phyloP scores from a whole-genome alignment of 2,113 vertebrate species.

The Microcebus ravelobensis region DNA sequence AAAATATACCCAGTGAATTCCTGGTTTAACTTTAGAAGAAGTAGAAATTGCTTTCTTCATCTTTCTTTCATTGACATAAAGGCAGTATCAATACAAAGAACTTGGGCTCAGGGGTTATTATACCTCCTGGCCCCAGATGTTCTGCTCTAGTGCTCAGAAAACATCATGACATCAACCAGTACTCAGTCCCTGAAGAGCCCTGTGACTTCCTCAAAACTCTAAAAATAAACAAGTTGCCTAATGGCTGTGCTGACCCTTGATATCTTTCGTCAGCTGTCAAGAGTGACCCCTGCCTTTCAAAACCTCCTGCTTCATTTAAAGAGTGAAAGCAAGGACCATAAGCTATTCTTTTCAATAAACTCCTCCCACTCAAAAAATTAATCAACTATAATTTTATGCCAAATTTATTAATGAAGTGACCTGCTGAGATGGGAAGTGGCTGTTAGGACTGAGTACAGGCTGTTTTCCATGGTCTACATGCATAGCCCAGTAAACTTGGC shows the following conservation, averaged over 20 bases:
- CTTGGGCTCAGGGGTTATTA: not conserved
- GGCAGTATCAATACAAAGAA: not conserved
- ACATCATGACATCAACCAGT: not conserved
- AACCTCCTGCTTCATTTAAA: not conserved
- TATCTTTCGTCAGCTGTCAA: not conserved
- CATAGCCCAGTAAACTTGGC: not conserved
- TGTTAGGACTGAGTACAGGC: not conserved
- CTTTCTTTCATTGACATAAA: not conserved
- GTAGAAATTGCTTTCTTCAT: not conserved
- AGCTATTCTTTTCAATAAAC: slow-evolving; percentile 4
- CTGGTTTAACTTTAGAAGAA: not conserved
- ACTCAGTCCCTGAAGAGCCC: not conserved
- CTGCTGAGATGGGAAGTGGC: not conserved
- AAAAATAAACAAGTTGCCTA: not conserved
- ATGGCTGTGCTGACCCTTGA: not conserved
- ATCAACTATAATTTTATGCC: not conserved
- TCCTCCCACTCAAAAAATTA: not conserved
- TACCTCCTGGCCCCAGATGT: not conserved
- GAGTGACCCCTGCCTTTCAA: not conserved
- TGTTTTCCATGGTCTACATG: not conserved
- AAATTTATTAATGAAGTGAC: slow-evolving; percentile 48
- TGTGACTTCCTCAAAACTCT: not conserved
- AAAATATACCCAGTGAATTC: not conserved
- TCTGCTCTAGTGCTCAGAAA: not conserved
- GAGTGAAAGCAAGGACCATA: not conserved